Conservation (phyloP, 2,797 vertebrate species). For the Ceryle rudis region DNA sequence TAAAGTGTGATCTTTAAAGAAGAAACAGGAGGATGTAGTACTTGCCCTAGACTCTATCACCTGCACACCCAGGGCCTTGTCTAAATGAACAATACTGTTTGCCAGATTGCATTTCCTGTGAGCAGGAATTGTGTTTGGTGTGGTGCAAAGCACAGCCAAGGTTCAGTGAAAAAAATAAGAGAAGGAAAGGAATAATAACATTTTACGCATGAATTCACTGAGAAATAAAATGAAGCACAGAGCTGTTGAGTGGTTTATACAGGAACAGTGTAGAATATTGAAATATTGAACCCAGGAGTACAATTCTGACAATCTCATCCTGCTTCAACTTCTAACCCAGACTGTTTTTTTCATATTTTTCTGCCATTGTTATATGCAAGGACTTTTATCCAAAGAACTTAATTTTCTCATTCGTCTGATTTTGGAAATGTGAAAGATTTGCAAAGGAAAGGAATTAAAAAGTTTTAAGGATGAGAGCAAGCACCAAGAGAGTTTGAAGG, state of each 20-base stretch:
- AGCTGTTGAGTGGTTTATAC: conserved; percentile 1
- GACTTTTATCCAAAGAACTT: neutral
- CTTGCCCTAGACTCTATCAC: neutral
- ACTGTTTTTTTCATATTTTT: neutral
- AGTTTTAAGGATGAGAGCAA: neutral
- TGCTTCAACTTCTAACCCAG: neutral
- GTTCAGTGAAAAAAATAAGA: neutral
- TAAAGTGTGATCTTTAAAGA: neutral
- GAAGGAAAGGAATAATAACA: neutral
- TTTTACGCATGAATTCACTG: neutral
- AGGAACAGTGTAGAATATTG: neutral
- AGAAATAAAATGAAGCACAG: neutral
- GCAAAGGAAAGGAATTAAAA: neutral
- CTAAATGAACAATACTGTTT: neutral
- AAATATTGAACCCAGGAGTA: conserved; percentile 5
- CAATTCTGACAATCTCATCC: neutral
- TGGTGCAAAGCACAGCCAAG: neutral
- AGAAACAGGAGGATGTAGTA: neutral
- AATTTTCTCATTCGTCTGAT: neutral
- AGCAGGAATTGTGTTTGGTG: neutral
- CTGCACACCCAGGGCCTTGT: neutral
- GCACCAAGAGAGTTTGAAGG: neutral
- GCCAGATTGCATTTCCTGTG: neutral
- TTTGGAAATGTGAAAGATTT: neutral
- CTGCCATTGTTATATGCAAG: neutral